phyloP scores from a whole-genome alignment of 2,888 invertebrate species.

The Saturnia japonica region DNA sequence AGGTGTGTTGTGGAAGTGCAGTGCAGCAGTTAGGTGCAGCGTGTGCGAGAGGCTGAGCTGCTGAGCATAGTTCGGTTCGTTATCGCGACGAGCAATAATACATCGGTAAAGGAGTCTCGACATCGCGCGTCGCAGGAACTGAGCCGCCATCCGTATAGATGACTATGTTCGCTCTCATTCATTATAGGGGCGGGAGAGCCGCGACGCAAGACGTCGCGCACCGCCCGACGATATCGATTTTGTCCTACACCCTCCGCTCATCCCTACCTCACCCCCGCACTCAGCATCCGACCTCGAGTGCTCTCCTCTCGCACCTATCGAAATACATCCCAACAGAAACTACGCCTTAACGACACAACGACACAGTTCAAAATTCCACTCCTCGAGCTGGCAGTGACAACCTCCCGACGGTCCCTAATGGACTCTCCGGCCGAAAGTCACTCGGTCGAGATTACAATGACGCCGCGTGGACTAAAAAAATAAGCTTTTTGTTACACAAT shows the following conservation, averaged over 20 bases:
- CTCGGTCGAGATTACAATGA: slow-evolving; percentile 79
- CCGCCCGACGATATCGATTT: slow-evolving; percentile 81
- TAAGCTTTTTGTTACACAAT: slow-evolving; percentile 82
- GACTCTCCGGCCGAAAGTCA: slow-evolving; percentile 77
- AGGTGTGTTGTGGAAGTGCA: slow-evolving; percentile 26
- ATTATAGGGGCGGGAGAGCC: slow-evolving; percentile 72
- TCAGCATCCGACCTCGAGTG: slow-evolving; percentile 82
- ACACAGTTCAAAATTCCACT: slow-evolving; percentile 76
- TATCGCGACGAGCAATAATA: slow-evolving; percentile 53
- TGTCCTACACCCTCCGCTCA: slow-evolving; percentile 68
- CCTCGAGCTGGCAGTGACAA: slow-evolving; percentile 48
- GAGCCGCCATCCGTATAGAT: slow-evolving; percentile 77
- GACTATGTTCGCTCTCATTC: slow-evolving; percentile 80
- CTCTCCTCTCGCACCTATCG: slow-evolving; percentile 80
- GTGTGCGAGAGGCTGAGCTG: slow-evolving; percentile 41
- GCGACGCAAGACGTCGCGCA: slow-evolving; percentile 79
- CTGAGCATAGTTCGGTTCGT: slow-evolving; percentile 54
- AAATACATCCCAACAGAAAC: slow-evolving; percentile 74
- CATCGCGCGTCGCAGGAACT: slow-evolving; percentile 57
- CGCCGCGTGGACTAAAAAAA: slow-evolving; percentile 67
- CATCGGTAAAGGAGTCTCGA: slow-evolving; percentile 47
- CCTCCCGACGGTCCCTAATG: slow-evolving; percentile 69
- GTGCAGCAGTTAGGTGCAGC: slow-evolving; percentile 29
- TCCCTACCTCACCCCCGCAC: slow-evolving; percentile 64
- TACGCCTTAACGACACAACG: slow-evolving; percentile 75